phyloP scores from a whole-genome alignment of 1,140 invertebrate genomes.

The Bombyx mandarina region DNA sequence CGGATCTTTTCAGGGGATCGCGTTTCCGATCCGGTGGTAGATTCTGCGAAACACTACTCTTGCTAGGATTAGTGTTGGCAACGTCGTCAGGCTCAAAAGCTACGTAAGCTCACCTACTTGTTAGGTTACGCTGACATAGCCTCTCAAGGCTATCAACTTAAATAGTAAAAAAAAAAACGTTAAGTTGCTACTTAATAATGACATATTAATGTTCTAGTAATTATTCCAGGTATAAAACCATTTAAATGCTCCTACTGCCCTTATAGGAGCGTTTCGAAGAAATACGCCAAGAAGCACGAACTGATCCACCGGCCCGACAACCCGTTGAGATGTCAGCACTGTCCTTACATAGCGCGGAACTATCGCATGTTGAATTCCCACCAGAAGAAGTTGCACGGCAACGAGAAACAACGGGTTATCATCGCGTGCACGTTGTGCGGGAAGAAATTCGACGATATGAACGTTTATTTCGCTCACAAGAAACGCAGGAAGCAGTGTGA shows the following conservation, averaged over 20 bases:
- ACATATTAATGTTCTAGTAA: no score
- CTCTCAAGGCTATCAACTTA: no score
- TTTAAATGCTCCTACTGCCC: slow-evolving; percentile 45
- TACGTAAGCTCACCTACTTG: no score
- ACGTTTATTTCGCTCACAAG: slow-evolving; percentile 5
- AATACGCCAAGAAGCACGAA: slow-evolving; percentile 53
- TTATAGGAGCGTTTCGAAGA: slow-evolving; percentile 48
- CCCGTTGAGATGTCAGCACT: slow-evolving; percentile 37
- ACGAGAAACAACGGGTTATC: slow-evolving; percentile 2
- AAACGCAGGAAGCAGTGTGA: slow-evolving; percentile 20
- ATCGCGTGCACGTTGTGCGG: slow-evolving; percentile 16
- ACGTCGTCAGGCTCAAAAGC: no score
- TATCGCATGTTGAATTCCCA: slow-evolving; percentile 24
- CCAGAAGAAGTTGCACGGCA: slow-evolving; percentile 14
- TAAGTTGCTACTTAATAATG: no score
- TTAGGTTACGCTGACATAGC: no score
- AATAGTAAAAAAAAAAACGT: no score
- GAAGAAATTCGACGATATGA: slow-evolving; percentile 14
- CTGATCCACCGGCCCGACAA: slow-evolving; percentile 43
- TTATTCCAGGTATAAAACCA: slow-evolving; percentile 39
- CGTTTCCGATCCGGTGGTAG: no score
- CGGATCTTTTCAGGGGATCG: no score
- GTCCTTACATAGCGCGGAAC: slow-evolving; percentile 38
- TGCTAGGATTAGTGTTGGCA: no score
- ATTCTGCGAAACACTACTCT: no score